A percentile compares a stretch with the other conserved stretches of the same genome.
Evolutionary conservation across 2,113 vertebrate species (phyloP).

Genomic region (Pedetes capensis): DNA sequence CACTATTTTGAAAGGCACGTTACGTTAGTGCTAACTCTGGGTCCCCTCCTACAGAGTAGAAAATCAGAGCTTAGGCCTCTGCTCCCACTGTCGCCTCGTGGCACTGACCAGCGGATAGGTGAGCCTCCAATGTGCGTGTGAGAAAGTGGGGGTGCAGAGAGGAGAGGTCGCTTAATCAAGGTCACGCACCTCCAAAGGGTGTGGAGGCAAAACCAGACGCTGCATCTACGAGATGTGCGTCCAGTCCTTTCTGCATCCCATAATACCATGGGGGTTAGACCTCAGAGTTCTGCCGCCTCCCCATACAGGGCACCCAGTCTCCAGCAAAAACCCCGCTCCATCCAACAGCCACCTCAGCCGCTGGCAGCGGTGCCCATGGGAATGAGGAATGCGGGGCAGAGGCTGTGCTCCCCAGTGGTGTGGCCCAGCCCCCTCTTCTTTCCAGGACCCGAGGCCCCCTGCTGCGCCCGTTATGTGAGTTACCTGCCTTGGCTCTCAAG

Average conservation of each 20-base stretch:
- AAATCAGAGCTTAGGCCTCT: neutral
- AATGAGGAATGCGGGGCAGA: neutral
- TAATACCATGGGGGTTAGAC: rapidly evolving
- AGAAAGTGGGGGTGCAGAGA: neutral
- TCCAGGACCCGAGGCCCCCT: neutral
- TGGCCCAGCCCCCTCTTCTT: neutral
- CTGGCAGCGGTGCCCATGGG: rapidly evolving
- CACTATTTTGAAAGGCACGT: neutral
- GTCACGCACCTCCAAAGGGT: neutral
- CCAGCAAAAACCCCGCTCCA: neutral
- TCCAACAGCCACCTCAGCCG: neutral
- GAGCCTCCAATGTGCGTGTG: neutral
- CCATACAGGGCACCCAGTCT: too few species aligned
- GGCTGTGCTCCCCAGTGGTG: neutral
- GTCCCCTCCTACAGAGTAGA: neutral
- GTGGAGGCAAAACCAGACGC: neutral
- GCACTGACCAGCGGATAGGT: too few species aligned
- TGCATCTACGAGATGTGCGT: neutral
- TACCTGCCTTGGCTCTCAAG: neutral
- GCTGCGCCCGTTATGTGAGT: neutral
- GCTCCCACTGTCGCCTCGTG: too few species aligned
- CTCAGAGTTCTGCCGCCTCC: neutral
- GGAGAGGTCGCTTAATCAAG: neutral
- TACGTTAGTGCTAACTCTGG: neutral
- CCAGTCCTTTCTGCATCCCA: neutral